Evolutionary conservation across 2,888 invertebrate genomes (phyloP).

Genomic region (Actias luna): DNA sequence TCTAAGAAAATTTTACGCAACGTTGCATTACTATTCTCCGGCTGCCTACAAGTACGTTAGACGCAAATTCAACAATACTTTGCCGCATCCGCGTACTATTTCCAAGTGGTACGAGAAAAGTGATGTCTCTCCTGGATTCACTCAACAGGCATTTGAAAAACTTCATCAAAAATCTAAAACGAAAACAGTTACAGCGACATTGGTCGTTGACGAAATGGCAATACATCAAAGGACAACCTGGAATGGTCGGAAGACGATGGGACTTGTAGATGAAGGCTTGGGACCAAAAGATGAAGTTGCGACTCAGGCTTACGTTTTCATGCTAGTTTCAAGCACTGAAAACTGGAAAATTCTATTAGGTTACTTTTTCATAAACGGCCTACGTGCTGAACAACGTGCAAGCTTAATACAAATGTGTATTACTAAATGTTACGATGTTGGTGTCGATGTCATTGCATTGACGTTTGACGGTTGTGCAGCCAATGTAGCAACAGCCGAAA

Average conservation of each 20-base stretch:
- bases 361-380: slow-evolving; percentile 20
- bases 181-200: slow-evolving; percentile 22
- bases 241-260: slow-evolving; percentile 24
- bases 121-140: neutral
- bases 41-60: slow-evolving; percentile 4
- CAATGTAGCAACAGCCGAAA: slow-evolving; percentile 20
- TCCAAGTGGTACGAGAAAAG: slow-evolving; percentile 2
- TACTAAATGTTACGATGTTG: slow-evolving; percentile 21
- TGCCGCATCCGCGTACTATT: neutral
- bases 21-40: neutral
- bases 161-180: neutral
- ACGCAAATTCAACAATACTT: neutral
- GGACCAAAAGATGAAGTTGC: slow-evolving; percentile 22
- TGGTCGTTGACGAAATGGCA: slow-evolving; percentile 29
- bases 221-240: slow-evolving; percentile 23
- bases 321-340: slow-evolving; percentile 24
- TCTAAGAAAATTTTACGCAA: neutral
- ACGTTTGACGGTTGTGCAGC: slow-evolving; percentile 26
- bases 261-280: slow-evolving; percentile 24
- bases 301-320: slow-evolving; percentile 20
- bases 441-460: slow-evolving; percentile 25
- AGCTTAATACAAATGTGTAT: slow-evolving; percentile 22
- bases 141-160: neutral
- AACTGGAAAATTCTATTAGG: slow-evolving; percentile 27
- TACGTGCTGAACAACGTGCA: slow-evolving; percentile 25